Conservation (phyloP, 2,113 vertebrate species). For the Chiloscyllium plagiosum region DNA sequence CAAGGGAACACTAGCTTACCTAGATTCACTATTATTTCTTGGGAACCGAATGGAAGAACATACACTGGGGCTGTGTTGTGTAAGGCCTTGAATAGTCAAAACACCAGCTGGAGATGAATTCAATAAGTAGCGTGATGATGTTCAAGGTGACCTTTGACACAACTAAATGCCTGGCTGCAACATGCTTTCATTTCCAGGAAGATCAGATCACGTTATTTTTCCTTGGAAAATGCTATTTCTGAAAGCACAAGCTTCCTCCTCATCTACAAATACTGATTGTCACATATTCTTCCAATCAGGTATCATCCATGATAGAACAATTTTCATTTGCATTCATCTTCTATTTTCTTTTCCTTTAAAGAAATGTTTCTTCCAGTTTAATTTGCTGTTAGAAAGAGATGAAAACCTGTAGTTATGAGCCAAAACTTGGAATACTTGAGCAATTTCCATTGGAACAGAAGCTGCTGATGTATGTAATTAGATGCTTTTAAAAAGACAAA, state of each 20-base stretch:
- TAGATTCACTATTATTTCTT: background rate
- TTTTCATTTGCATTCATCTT: background rate
- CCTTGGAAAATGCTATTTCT: background rate
- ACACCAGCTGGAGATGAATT: background rate
- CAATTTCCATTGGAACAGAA: background rate
- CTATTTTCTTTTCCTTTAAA: conserved; percentile 39
- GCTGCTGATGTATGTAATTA: background rate
- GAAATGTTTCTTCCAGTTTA: conserved; percentile 14
- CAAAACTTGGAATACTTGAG: background rate
- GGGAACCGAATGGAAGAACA: background rate
- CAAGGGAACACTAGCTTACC: background rate
- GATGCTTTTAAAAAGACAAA: background rate
- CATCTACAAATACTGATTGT: background rate
- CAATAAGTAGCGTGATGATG: background rate
- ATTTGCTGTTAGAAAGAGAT: background rate
- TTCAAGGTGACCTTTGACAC: background rate
- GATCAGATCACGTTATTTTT: background rate
- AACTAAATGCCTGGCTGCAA: background rate
- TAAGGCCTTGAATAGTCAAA: background rate
- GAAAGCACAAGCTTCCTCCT: background rate
- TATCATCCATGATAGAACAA: background rate
- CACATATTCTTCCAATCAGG: background rate
- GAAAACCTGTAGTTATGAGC: background rate
- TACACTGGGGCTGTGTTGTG: background rate
- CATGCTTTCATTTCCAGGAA: background rate